Percentiles rank a stretch among this genome's conserved stretches.
These are phyloP conservation scores for Psittacara wagleri DNA, from an alignment of 2,113 vertebrate genomes.

Conservation along the genomic window DNA sequence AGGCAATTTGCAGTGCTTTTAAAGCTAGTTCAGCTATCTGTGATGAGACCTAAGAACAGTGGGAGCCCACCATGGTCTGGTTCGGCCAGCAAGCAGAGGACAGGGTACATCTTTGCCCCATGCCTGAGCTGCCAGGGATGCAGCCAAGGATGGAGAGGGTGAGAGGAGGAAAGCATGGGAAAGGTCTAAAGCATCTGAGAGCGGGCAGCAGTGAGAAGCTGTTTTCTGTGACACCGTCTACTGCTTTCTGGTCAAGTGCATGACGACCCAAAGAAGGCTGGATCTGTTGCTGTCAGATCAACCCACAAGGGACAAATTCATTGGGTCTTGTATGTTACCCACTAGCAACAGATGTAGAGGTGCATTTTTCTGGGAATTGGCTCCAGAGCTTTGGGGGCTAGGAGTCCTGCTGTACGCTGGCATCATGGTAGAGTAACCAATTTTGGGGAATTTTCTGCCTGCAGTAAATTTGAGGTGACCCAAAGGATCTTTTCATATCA, in stretches of 20 bases:
- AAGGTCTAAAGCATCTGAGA: neutral
- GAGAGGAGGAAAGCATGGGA: neutral
- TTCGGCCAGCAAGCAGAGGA: rapidly evolving
- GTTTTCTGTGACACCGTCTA: neutral
- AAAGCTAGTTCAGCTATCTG: neutral
- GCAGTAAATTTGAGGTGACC: neutral
- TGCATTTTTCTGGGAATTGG: neutral
- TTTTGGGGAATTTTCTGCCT: neutral
- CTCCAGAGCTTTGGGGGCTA: neutral
- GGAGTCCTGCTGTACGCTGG: rapidly evolving
- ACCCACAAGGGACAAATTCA: rapidly evolving
- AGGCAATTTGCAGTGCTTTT: neutral
- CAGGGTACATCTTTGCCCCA: neutral
- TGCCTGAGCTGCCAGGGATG: neutral
- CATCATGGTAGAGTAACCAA: rapidly evolving
- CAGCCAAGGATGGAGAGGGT: rapidly evolving
- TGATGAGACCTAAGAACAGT: neutral
- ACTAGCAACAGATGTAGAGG: neutral
- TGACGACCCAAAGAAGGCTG: neutral
- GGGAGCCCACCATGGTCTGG: neutral
- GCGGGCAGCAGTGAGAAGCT: neutral
- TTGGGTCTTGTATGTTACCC: neutral
- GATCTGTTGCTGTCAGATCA: neutral
- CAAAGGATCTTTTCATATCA: neutral
- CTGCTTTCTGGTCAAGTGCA: neutral